Base-by-base conservation (phyloP, 1,140 invertebrate genomes). In the Panagrolaimus sp. region DNA sequence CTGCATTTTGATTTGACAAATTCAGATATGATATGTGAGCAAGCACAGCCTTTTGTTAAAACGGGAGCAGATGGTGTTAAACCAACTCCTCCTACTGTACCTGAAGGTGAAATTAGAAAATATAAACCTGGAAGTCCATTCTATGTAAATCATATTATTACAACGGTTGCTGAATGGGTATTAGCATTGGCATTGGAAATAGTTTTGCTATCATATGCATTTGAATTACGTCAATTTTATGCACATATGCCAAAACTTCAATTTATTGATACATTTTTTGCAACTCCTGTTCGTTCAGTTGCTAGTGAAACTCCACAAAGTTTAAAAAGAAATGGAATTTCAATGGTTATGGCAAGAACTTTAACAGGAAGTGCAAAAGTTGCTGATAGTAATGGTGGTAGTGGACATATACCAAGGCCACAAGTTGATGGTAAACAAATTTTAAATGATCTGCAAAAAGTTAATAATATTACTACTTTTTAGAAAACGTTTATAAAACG, bases 11-110 rank as follows among this genome's bases (percentile, higher is more conserved):
- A 25, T 57, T 57, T 57, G 20, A 11, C 20, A 20, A 25, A 20
- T 57, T 57, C n/a, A 57, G 51, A 57, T 57, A 57, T 57, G 51
- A 57, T 57, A 20, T 57, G 51, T 57, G 51, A 57, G 20, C 51
- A 57, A 11, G 51, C 20, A 20, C 13, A 16, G 2, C 51, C 51
- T 11, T 57, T 57, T 57, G 51, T 57, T 57, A 57, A 57, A 57
- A 27, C 51, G 11, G 51, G 5, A 1, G 51, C 51, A 25, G 8
- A 57, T 57, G 51, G 51, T n/a, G 0, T 20, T 27, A 16, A 25
- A 25, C 51, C 51, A 5, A 57, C 51, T 20, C 13, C 0, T 4
- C n/a, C 51, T 5, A 0, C 51, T 25, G 11, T 57, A 27, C n/a
- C n/a, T n/a, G 3, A 57, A 0, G 13, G 27, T 57, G 51, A 16